Conservation (phyloP, 2,797 vertebrate species). For the Gallirallus australis region DNA sequence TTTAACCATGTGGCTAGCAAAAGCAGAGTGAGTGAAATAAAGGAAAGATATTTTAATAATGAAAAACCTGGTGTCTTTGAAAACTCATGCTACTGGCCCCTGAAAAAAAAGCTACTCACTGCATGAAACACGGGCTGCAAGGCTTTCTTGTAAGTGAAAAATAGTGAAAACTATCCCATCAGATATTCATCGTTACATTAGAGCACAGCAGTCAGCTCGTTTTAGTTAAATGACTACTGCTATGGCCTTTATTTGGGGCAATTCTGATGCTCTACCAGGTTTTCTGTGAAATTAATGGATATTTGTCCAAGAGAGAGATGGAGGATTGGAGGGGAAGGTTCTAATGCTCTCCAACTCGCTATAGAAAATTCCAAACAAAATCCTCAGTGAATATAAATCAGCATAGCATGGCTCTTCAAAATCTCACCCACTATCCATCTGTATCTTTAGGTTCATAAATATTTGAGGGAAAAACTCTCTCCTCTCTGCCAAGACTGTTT, state of each 20-base stretch:
- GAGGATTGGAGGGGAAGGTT: neutral
- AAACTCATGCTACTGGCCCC: neutral
- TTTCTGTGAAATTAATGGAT: neutral
- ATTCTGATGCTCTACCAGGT: neutral
- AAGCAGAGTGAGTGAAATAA: slow-evolving; percentile 45
- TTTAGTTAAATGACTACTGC: neutral
- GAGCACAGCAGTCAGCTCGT: neutral
- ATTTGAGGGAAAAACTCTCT: neutral
- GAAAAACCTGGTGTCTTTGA: neutral
- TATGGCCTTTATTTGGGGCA: neutral
- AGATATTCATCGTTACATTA: neutral
- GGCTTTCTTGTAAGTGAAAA: neutral
- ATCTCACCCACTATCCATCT: slow-evolving; percentile 55
- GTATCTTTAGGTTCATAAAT: slow-evolving; percentile 35
- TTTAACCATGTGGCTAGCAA: slow-evolving; percentile 58
- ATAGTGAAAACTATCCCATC: neutral
- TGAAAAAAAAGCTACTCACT: neutral
- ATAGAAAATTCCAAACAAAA: neutral
- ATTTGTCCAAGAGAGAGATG: neutral
- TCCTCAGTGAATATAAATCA: neutral
- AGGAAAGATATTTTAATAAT: slow-evolving; percentile 1
- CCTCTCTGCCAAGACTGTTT: neutral
- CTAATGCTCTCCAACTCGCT: neutral
- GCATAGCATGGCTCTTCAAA: neutral
- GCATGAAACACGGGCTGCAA: neutral